phyloP scores from a whole-genome alignment of 2,113 vertebrate genomes.

The Carlito syrichta region DNA sequence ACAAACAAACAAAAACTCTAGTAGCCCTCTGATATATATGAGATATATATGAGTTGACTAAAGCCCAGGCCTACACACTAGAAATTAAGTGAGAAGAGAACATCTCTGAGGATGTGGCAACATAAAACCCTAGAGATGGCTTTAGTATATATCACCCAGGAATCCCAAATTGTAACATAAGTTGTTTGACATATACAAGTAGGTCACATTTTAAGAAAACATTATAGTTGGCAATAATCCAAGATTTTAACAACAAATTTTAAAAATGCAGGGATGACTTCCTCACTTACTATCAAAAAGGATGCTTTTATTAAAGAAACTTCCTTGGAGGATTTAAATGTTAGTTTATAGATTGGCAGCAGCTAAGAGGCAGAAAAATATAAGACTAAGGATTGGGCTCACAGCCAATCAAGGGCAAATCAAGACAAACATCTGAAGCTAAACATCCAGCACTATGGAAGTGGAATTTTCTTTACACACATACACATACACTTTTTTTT shows the following conservation, averaged over 20 bases:
- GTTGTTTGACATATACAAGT: constrained; percentile 10
- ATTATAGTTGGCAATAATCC: constrained; percentile 41
- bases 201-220: constrained; percentile 51
- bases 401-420: constrained; percentile 45
- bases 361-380: constrained; percentile 52
- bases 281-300: constrained; percentile 64
- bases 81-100: constrained; percentile 27
- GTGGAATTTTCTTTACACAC: constrained; percentile 5
- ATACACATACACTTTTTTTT: neutral
- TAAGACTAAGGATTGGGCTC: constrained; percentile 41
- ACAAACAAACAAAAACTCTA: neutral
- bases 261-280: constrained; percentile 22
- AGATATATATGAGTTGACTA: neutral
- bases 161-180: constrained; percentile 40
- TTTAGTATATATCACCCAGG: constrained; percentile 5
- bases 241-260: constrained; percentile 48
- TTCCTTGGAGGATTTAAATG: constrained; percentile 61
- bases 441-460: neutral
- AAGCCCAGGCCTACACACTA: neutral
- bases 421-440: constrained; percentile 24
- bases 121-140: neutral
- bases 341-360: constrained; percentile 62
- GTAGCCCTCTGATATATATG: neutral
- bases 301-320: constrained; percentile 59
- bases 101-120: neutral